Conservation (phyloP, 1,140 invertebrate genomes). For the Scaptomyza pallida region DNA sequence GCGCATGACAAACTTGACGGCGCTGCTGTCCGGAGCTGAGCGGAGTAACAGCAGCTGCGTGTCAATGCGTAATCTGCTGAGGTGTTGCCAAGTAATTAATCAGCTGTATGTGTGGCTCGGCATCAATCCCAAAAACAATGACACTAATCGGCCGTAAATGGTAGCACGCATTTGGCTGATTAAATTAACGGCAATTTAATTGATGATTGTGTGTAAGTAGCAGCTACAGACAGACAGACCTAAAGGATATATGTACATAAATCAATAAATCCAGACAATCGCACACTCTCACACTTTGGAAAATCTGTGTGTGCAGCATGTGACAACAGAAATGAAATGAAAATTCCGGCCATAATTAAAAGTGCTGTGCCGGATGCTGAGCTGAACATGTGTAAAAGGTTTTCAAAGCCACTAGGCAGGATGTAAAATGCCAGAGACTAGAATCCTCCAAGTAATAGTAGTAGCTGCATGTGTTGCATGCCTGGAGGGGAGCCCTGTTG, state of each 20-base stretch:
- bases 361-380: slow-evolving; percentile 33
- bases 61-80: background rate
- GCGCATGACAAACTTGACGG: slow-evolving; percentile 7
- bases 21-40: background rate
- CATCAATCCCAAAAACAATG: slow-evolving; percentile 35
- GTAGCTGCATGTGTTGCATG: background rate
- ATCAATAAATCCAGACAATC: slow-evolving; percentile 5
- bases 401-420: slow-evolving; percentile 17
- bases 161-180: slow-evolving; percentile 44
- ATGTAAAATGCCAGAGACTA: slow-evolving; percentile 27
- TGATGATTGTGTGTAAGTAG: slow-evolving; percentile 6
- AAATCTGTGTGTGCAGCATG: slow-evolving; percentile 27
- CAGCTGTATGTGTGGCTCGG: slow-evolving; percentile 3
- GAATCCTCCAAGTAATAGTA: background rate
- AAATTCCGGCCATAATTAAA: slow-evolving; percentile 65
- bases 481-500: background rate
- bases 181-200: slow-evolving; percentile 38
- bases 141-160: slow-evolving; percentile 58
- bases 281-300: background rate
- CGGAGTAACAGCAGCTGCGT: background rate
- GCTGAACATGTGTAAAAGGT: slow-evolving; percentile 56
- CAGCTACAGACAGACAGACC: background rate
- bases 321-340: slow-evolving; percentile 37
- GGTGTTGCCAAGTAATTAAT: slow-evolving; percentile 23
- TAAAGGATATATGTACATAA: background rate